Percentiles rank a stretch among this genome's conserved stretches.
phyloP scores from a whole-genome alignment of 2,797 vertebrate species.

The Orestias chungarensis region DNA sequence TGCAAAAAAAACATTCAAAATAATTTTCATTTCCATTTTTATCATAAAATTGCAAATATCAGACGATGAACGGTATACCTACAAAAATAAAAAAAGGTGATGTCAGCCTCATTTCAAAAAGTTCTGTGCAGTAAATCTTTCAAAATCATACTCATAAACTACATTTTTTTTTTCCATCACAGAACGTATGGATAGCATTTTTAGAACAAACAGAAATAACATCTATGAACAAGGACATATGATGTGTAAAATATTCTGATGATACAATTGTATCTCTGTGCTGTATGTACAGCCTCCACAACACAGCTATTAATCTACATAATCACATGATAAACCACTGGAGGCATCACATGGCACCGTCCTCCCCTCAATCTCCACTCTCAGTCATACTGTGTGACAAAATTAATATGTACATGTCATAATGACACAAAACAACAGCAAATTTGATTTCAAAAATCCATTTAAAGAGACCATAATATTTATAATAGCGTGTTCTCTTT shows the following conservation, averaged over 20 bases:
- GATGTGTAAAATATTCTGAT: slow-evolving; percentile 50
- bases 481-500: slow-evolving; percentile 58
- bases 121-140: not conserved
- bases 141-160: not conserved
- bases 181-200: slow-evolving; percentile 43
- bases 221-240: slow-evolving; percentile 46
- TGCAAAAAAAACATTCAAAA: not conserved
- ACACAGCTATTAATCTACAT: slow-evolving; percentile 56
- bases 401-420: slow-evolving; percentile 73
- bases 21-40: not conserved
- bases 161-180: not conserved
- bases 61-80: not conserved
- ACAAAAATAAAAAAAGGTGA: not conserved
- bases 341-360: slow-evolving; percentile 45
- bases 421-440: slow-evolving; percentile 71
- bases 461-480: slow-evolving; percentile 70
- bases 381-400: slow-evolving; percentile 42
- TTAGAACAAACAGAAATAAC: slow-evolving; percentile 44
- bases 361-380: slow-evolving; percentile 24
- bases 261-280: slow-evolving; percentile 51
- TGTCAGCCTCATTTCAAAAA: not conserved
- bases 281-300: slow-evolving; percentile 60
- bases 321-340: slow-evolving; percentile 54
- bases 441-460: slow-evolving; percentile 55
- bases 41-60: not conserved